Evolutionary conservation across 1,140 invertebrate genomes (phyloP).

Genomic region (Coelopa frigida): DNA sequence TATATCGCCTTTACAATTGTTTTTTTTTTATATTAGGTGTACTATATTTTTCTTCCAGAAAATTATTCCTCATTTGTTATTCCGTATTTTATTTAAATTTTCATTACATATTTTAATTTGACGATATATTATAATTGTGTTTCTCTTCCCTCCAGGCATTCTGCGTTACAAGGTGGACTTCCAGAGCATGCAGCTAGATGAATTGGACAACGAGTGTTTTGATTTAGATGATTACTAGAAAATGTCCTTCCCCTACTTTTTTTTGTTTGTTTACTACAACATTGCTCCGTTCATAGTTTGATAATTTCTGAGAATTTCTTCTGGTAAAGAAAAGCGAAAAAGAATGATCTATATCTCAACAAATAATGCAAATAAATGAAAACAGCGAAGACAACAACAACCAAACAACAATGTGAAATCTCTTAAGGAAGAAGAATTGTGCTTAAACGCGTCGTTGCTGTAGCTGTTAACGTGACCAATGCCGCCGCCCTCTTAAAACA

Average conservation of each 20-base stretch:
- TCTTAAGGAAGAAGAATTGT: too few relatives aligned
- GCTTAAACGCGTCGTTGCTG: too few relatives aligned
- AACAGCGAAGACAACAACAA: too few relatives aligned
- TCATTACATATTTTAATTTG: not conserved
- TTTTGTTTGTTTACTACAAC: slow-evolving; percentile 9
- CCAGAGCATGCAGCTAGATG: slow-evolving; percentile 86
- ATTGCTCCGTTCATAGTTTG: too few relatives aligned
- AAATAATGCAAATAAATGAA: too few relatives aligned
- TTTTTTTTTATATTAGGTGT: slow-evolving; percentile 3
- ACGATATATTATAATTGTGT: not conserved
- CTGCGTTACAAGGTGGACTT: slow-evolving; percentile 98
- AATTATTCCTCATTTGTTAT: not conserved
- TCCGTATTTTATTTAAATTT: slow-evolving; percentile 8
- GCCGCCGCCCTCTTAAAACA: too few relatives aligned
- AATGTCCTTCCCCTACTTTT: slow-evolving; percentile 23
- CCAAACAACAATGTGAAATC: too few relatives aligned
- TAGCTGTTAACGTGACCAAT: too few relatives aligned
- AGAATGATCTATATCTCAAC: too few relatives aligned
- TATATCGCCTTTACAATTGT: not conserved
- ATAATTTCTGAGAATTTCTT: too few relatives aligned
- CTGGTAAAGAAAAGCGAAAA: too few relatives aligned
- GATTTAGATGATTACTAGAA: slow-evolving; percentile 91
- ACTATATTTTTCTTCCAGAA: not conserved
- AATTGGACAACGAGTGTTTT: slow-evolving; percentile 73
- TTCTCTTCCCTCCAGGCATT: slow-evolving; percentile 60